These are phyloP conservation scores for Saccostrea glomerata DNA, from an alignment of 1,140 invertebrate species.

Conservation along the genomic window DNA sequence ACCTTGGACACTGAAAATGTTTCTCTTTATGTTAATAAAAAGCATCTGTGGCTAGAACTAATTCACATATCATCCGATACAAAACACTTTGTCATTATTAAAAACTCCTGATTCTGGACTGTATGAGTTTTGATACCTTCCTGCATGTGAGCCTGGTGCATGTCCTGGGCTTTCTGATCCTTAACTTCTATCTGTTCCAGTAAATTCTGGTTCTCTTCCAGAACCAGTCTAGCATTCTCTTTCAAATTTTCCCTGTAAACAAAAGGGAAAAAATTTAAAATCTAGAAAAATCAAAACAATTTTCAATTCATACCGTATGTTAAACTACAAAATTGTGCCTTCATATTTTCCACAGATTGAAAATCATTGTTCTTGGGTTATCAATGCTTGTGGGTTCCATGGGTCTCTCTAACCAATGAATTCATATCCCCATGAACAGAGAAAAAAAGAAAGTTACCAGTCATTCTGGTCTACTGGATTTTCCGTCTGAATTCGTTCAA, in stretches of 20 bases:
- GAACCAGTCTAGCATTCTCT: conserved; percentile 75
- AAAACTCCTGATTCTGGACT: neutral
- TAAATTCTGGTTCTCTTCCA: conserved; percentile 77
- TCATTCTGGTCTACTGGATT: conserved; percentile 69
- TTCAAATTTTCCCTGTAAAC: conserved; percentile 72
- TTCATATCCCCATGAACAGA: no score
- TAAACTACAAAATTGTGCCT: neutral
- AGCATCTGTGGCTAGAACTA: no score
- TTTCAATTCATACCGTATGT: neutral
- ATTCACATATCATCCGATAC: no score
- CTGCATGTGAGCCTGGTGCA: conserved; percentile 70
- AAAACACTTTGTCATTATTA: neutral
- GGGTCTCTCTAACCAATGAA: no score
- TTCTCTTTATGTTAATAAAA: no score
- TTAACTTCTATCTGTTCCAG: conserved; percentile 76
- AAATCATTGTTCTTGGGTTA: neutral
- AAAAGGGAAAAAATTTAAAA: neutral
- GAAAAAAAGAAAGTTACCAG: conserved; percentile 64
- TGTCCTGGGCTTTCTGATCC: conserved; percentile 72
- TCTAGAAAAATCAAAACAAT: neutral
- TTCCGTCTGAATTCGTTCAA: conserved; percentile 63
- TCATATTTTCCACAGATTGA: neutral
- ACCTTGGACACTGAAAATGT: conserved; percentile 67
- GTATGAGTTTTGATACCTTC: conserved; percentile 65
- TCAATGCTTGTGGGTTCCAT: no score